These are phyloP conservation scores for Enteromius trimaculatus DNA, from an alignment of 2,797 vertebrate genomes.

Conservation along the genomic window DNA sequence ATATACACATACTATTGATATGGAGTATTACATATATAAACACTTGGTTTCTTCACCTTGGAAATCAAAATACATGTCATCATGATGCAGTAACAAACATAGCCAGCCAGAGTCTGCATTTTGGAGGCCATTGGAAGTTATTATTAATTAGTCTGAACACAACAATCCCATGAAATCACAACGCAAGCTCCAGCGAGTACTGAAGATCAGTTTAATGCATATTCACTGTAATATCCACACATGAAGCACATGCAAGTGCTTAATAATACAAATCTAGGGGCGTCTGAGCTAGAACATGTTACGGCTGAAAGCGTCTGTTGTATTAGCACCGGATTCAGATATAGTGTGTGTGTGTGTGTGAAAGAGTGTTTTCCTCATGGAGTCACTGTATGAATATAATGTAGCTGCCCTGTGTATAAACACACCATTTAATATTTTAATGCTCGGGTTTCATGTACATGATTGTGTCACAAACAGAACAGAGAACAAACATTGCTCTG, in stretches of 20 bases:
- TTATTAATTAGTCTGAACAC: not conserved
- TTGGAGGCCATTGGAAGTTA: no score
- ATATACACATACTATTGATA: no score
- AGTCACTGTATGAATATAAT: not conserved
- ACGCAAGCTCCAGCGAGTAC: not conserved
- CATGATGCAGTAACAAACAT: no score
- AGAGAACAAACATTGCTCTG: not conserved
- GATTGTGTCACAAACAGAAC: not conserved
- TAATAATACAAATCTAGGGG: not conserved
- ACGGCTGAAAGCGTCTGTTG: not conserved
- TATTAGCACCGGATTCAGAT: slow-evolving; percentile 9
- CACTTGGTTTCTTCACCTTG: no score
- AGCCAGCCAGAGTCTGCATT: no score
- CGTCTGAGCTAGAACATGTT: not conserved
- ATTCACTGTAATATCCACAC: slow-evolving; percentile 17
- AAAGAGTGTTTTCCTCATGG: not conserved
- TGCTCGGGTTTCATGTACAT: not conserved
- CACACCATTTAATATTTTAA: not conserved
- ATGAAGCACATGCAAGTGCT: slow-evolving; percentile 26
- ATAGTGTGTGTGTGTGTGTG: not conserved
- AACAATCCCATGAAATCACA: not conserved
- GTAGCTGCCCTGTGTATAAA: slow-evolving; percentile 20
- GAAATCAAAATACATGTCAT: no score
- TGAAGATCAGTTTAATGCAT: slow-evolving; percentile 22
- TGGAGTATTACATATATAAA: no score